A percentile compares a stretch with the other conserved stretches of the same genome.
phyloP scores from a whole-genome alignment of 2,888 invertebrate genomes.

The Zeuzera pyrina region DNA sequence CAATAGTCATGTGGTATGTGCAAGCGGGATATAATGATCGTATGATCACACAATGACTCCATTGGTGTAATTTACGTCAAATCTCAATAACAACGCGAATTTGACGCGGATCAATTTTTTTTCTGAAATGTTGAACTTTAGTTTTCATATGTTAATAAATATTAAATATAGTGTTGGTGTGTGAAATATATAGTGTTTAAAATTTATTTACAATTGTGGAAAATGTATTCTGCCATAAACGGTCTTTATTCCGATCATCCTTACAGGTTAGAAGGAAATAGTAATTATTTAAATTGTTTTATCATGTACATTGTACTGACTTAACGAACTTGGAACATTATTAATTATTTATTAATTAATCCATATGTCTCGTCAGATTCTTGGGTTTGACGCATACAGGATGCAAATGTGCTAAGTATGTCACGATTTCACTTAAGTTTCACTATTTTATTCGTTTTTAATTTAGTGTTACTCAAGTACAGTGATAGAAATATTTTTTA shows the following conservation, averaged over 20 bases:
- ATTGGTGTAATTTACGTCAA: conserved; percentile 46
- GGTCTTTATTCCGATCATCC: conserved; percentile 54
- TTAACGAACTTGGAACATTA: too few species aligned
- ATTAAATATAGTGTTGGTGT: conserved; percentile 19
- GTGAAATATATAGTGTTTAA: conserved; percentile 26
- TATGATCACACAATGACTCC: conserved; percentile 53
- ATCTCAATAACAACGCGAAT: conserved; percentile 11
- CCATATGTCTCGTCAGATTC: too few species aligned
- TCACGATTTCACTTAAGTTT: too few species aligned
- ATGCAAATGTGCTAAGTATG: too few species aligned
- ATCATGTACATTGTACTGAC: not conserved
- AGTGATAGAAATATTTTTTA: too few species aligned
- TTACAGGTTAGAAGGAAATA: conserved; percentile 40
- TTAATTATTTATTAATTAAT: too few species aligned
- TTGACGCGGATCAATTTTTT: not conserved
- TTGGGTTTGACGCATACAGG: too few species aligned
- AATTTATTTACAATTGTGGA: conserved; percentile 22
- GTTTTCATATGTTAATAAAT: conserved; percentile 18
- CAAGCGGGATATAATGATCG: conserved; percentile 43
- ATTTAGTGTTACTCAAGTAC: too few species aligned
- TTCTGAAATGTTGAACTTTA: conserved; percentile 36
- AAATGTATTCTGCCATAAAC: conserved; percentile 58
- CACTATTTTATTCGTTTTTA: too few species aligned
- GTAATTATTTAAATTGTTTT: conserved; percentile 1
- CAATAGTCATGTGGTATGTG: too few species aligned